A percentile compares a stretch with the other conserved stretches of the same genome.
Evolutionary conservation across 1,140 invertebrate genomes (phyloP).

Genomic region (Spodoptera litura): DNA sequence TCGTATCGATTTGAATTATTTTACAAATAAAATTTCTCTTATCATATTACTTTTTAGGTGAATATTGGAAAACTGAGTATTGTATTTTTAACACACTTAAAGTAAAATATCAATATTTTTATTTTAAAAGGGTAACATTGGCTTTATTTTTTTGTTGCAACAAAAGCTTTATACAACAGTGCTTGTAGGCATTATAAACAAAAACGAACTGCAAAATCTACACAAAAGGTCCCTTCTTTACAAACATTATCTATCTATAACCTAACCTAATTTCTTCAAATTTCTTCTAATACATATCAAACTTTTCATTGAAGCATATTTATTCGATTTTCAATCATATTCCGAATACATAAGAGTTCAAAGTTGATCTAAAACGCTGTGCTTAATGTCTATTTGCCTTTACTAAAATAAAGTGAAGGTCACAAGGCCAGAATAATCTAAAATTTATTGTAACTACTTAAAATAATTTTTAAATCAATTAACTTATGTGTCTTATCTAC

Average conservation of each 20-base stretch:
- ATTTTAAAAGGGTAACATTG: background rate
- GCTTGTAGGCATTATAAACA: conserved; percentile 12
- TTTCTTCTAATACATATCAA: background rate
- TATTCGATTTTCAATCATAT: no score
- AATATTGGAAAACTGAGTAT: background rate
- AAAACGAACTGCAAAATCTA: conserved; percentile 52
- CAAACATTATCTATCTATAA: conserved; percentile 56
- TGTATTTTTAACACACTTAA: background rate
- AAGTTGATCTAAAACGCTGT: no score
- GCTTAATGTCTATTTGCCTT: no score
- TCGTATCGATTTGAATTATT: background rate
- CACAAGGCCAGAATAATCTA: no score
- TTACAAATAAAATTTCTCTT: background rate
- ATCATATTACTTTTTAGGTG: background rate
- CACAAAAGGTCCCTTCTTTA: conserved; percentile 68
- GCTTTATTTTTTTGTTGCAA: background rate
- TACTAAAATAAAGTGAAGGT: no score
- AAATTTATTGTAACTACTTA: no score
- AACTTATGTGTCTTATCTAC: no score
- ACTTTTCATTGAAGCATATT: no score
- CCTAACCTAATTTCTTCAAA: conserved; percentile 27
- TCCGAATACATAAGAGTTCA: no score
- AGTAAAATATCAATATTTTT: background rate
- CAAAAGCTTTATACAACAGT: background rate
- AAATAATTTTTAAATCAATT: no score